A percentile compares a stretch with the other conserved stretches of the same genome.
Evolutionary conservation across 2,888 invertebrate genomes (phyloP).

Genomic region (Drosophila ochracea): DNA sequence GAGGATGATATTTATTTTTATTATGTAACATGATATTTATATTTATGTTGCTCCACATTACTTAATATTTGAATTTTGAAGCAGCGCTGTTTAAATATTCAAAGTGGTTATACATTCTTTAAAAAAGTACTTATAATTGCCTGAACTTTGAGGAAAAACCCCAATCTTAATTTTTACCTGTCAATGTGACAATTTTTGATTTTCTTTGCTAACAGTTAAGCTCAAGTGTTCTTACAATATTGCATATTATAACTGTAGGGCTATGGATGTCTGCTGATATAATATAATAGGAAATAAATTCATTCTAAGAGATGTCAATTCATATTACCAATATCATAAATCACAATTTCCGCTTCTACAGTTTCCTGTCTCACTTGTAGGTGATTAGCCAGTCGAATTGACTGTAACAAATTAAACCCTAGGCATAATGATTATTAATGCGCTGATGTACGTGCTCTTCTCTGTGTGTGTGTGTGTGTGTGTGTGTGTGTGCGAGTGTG

Average conservation of each 20-base stretch:
- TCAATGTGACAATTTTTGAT: neutral
- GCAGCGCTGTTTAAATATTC: neutral
- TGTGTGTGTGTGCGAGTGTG: constrained; percentile 28
- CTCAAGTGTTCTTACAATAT: neutral
- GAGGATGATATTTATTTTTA: constrained; percentile 31
- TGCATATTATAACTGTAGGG: neutral
- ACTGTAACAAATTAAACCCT: constrained; percentile 20
- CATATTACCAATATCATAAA: constrained; percentile 1
- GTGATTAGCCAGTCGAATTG: constrained; percentile 44
- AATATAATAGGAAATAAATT: neutral
- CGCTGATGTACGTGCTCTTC: constrained; percentile 18
- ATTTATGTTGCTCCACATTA: constrained; percentile 23
- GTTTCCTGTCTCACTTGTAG: constrained; percentile 23
- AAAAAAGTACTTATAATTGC: neutral
- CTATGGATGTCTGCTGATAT: neutral
- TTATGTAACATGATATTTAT: constrained; percentile 24
- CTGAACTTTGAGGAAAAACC: neutral
- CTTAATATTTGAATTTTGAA: constrained; percentile 2
- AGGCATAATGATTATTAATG: constrained; percentile 56
- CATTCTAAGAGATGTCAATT: neutral
- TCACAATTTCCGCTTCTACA: constrained; percentile 7
- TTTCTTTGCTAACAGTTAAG: too few species aligned
- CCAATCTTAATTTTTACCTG: neutral
- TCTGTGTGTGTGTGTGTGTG: constrained; percentile 29
- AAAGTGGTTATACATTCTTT: neutral